Evolutionary conservation across 2,113 vertebrate genomes (phyloP), one percentile per base, ranked within the genome.

Genomic region (Triplophysa tibetana): DNA sequence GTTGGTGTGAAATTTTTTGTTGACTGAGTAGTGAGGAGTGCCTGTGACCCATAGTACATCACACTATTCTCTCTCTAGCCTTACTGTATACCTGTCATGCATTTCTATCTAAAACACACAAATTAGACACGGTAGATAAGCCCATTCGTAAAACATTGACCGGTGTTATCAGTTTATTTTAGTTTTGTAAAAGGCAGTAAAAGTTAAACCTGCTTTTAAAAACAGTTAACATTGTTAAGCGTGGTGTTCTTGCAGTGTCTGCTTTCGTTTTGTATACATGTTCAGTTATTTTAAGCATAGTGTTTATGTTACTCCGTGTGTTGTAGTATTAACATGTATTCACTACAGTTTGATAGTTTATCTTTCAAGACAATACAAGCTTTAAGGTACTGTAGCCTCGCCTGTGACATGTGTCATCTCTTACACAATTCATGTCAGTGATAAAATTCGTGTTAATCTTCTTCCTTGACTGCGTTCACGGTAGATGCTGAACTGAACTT

Each of bases 361-460:
- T 66, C 50, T 66, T 33, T 41, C 12, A 38, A 69, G 17, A 48
- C 75, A 81, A 68, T 75, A 81, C 50, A 85, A 79, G 72, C 79
- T 54, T 16, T 14, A 72, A 56, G 0, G 24, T 64, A n/a, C 33
- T 48, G 48, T 24, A 58, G 50, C 72, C 24, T 75, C 24, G 52
- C n/a, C 23, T 63, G 48, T 56, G 11, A 63, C 74, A 23, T 61
- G 64, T 75, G 70, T 26, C 38, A 54, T 52, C 64, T 52, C 48
- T 69, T 83, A 78, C 48, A 26, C 72, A 52, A 85, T 81, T 61
- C 77, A 76, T 72, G 0, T 33, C 67, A 62, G 66, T 16, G 72
- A 23, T 52, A 58, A 63, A 24, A 72, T 33, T 60, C 3, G 13
- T 29, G 70, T 11, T 56, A 80, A 80, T 60, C 74, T 79, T 75